Conservation (phyloP, 2,797 vertebrate species). For the Tamandua tetradactyla region DNA sequence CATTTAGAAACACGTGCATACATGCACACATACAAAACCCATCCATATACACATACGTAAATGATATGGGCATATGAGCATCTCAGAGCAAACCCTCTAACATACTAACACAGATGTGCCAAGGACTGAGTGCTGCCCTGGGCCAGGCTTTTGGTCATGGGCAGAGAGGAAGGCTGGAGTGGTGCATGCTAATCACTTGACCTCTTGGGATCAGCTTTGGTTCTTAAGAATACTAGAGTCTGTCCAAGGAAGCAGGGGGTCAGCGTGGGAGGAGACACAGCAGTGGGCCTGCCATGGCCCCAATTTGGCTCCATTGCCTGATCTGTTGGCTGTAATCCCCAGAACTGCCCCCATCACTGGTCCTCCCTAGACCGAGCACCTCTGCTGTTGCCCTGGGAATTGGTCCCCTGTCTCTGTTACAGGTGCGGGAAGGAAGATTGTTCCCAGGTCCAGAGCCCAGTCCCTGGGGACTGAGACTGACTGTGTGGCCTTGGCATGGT, state of each 20-base stretch:
- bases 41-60: not conserved
- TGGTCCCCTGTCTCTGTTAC: not conserved
- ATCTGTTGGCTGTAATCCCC: not conserved
- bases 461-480: not conserved
- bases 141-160: not conserved
- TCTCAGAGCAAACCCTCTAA: not conserved
- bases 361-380: not conserved
- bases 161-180: not conserved
- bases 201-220: not conserved
- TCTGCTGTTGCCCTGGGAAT: not conserved
- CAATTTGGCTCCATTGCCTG: not conserved
- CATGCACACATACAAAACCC: too few species aligned
- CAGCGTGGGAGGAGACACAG: not conserved
- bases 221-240: not conserved
- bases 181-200: not conserved
- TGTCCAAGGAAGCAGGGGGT: not conserved
- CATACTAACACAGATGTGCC: not conserved
- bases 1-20: not conserved
- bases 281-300: not conserved
- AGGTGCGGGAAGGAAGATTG: not conserved
- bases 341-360: not conserved
- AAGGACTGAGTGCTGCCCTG: not conserved
- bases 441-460: fast-evolving
- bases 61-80: not conserved
- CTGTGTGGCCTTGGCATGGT: not conserved